Percentiles rank a stretch among this genome's conserved stretches.
phyloP scores from a whole-genome alignment of 2,888 invertebrate genomes.

The Xylocampa areola region DNA sequence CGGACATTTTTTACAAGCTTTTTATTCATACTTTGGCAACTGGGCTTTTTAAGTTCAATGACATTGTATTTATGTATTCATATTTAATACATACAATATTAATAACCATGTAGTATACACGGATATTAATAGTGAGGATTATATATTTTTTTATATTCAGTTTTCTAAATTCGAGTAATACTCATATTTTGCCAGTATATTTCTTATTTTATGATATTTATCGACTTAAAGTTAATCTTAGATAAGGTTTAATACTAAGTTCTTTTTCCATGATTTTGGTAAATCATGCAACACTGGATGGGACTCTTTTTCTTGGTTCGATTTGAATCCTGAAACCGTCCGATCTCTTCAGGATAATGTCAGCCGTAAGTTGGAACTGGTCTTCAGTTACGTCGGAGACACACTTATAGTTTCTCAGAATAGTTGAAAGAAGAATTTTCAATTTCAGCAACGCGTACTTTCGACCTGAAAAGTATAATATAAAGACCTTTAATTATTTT shows the following conservation, averaged over 20 bases:
- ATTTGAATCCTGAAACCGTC: slow-evolving; percentile 93
- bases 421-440: slow-evolving; percentile 92
- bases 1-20: background rate
- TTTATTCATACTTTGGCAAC: background rate
- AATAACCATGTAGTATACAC: no score
- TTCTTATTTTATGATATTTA: background rate
- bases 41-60: background rate
- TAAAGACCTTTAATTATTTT: background rate
- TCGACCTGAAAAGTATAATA: slow-evolving; percentile 85
- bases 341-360: slow-evolving; percentile 93
- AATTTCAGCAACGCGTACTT: slow-evolving; percentile 94
- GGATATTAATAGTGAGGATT: no score
- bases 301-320: slow-evolving; percentile 89
- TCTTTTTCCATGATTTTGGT: slow-evolving; percentile 5
- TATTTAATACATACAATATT: no score
- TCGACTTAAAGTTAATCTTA: slow-evolving; percentile 20
- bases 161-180: no score
- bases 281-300: slow-evolving; percentile 53
- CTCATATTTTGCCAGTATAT: background rate
- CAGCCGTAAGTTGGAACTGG: slow-evolving; percentile 92
- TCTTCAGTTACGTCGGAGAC: slow-evolving; percentile 91
- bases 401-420: slow-evolving; percentile 92
- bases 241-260: slow-evolving; percentile 22
- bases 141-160: no score
- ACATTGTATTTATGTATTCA: no score